These are phyloP conservation scores for Polyploca ridens DNA, from an alignment of 2,888 invertebrate genomes.

Conservation along the genomic window DNA sequence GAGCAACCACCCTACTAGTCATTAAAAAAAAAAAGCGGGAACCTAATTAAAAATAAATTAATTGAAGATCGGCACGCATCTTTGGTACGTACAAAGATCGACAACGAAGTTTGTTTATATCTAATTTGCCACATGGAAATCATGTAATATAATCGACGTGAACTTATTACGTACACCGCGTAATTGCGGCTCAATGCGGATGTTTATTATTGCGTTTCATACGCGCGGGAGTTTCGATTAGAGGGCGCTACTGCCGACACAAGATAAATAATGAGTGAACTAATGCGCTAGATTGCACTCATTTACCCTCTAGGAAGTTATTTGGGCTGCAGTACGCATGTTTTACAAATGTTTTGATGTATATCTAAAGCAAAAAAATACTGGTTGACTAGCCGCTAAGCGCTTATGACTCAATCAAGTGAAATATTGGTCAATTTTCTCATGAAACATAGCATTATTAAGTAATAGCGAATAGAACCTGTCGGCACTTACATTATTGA, in stretches of 20 bases:
- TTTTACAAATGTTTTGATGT: constrained; percentile 5
- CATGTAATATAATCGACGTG: constrained; percentile 17
- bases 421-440: not conserved
- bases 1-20: no score
- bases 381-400: not conserved
- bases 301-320: constrained; percentile 56
- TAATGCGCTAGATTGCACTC: constrained; percentile 57
- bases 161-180: constrained; percentile 44
- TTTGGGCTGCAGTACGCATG: constrained; percentile 18
- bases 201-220: constrained; percentile 69
- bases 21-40: no score
- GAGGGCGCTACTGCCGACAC: constrained; percentile 45
- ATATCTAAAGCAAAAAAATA: no score
- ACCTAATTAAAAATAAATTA: no score
- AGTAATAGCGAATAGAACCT: constrained; percentile 7
- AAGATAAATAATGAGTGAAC: constrained; percentile 58
- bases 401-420: not conserved
- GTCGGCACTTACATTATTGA: constrained; percentile 41
- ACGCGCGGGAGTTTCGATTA: constrained; percentile 68
- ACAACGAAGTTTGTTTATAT: constrained; percentile 1
- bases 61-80: not conserved
- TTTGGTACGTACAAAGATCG: not conserved
- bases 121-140: not conserved
- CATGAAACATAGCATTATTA: constrained; percentile 5
- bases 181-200: constrained; percentile 70